Percentiles rank a stretch among this genome's conserved stretches.
Conservation (phyloP, 2,797 vertebrate species). For the Sparus aurata region DNA sequence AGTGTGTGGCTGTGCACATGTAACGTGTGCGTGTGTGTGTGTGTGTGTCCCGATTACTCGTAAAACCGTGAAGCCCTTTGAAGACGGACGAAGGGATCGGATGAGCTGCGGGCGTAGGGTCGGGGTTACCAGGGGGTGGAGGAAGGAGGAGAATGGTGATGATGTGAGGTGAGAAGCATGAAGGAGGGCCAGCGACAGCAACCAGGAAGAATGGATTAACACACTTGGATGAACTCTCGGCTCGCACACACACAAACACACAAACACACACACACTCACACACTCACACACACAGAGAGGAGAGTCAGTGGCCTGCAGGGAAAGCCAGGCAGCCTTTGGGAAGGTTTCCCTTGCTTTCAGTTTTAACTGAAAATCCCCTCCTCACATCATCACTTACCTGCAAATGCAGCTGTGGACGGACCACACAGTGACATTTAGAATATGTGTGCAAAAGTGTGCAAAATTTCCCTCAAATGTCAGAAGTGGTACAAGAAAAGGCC, state of each 20-base stretch:
- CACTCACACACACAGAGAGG: conserved; percentile 19
- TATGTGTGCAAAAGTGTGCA: conserved; percentile 40
- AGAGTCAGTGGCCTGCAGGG: conserved; percentile 39
- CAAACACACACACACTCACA: conserved; percentile 22
- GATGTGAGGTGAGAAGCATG: conserved; percentile 70
- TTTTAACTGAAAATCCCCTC: conserved; percentile 42
- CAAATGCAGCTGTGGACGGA: conserved; percentile 38
- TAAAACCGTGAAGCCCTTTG: conserved; percentile 70
- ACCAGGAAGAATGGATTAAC: conserved; percentile 78
- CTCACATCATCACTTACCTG: conserved; percentile 48
- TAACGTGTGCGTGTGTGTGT: conserved; percentile 9
- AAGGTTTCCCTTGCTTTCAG: conserved; percentile 6
- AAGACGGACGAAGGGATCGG: conserved; percentile 60
- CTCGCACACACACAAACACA: neutral
- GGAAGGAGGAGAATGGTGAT: conserved; percentile 57
- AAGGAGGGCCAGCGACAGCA: conserved; percentile 69
- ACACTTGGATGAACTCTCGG: conserved; percentile 61
- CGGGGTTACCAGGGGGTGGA: conserved; percentile 47
- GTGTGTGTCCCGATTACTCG: conserved; percentile 55
- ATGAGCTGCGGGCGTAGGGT: conserved; percentile 54
- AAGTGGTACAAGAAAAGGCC: conserved; percentile 53
- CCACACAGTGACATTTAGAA: conserved; percentile 70
- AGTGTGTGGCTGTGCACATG: neutral
- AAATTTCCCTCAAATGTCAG: conserved; percentile 75
- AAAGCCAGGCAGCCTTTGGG: conserved; percentile 19